A percentile compares a stretch with the other conserved stretches of the same genome.
Conservation (phyloP, 92 coral and sea anemone species). For the Virgularia gustaviana region DNA sequence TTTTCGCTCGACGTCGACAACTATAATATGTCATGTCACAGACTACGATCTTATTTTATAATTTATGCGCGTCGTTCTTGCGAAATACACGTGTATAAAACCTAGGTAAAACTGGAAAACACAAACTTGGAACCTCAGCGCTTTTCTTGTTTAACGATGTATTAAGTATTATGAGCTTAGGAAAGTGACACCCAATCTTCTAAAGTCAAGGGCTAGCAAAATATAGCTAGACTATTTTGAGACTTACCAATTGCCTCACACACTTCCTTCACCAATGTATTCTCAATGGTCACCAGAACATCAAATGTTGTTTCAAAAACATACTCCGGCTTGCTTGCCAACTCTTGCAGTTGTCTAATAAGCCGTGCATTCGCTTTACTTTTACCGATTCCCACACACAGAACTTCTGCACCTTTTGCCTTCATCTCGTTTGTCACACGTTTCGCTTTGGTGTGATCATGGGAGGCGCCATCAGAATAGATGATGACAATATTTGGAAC, state of each 20-base stretch:
- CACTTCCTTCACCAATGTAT: constrained; percentile 19
- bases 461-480: constrained; percentile 27
- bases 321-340: constrained; percentile 31
- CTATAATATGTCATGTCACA: too few species aligned
- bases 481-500: constrained; percentile 15
- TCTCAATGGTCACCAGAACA: constrained; percentile 3
- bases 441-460: constrained; percentile 22
- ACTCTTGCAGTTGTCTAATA: constrained; percentile 11
- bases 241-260: constrained; percentile 25
- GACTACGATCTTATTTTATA: too few species aligned
- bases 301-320: constrained; percentile 13
- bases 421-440: constrained; percentile 1
- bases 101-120: too few species aligned
- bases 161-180: too few species aligned
- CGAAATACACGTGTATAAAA: too few species aligned
- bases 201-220: too few species aligned
- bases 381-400: constrained; percentile 29
- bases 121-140: too few species aligned
- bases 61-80: too few species aligned
- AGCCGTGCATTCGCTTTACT: background rate
- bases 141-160: background rate
- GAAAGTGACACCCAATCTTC: too few species aligned
- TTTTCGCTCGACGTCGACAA: too few species aligned
- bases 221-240: background rate
- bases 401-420: constrained; percentile 7